phyloP scores from a whole-genome alignment of 1,140 invertebrate species.

The Oscheius sp. region DNA sequence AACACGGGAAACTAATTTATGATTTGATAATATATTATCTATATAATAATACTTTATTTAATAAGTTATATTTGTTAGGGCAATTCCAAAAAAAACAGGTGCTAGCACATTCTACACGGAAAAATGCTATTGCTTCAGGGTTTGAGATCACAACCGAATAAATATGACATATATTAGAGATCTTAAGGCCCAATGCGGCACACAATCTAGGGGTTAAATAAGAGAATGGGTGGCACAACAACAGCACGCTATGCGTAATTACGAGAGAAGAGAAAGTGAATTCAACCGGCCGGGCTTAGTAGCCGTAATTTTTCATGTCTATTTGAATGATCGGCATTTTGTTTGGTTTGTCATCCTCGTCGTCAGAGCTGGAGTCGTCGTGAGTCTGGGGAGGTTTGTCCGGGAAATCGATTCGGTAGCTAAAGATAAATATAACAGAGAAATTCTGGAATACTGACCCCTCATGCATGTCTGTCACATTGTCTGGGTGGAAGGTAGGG shows the following conservation, averaged over 20 bases:
- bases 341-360: slow-evolving; percentile 45
- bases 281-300: slow-evolving; percentile 37
- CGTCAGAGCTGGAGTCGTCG: slow-evolving; percentile 51
- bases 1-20: no score
- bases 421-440: neutral
- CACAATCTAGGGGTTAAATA: neutral
- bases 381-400: slow-evolving; percentile 9
- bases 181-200: neutral
- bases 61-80: no score
- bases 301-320: slow-evolving; percentile 60
- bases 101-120: no score
- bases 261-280: neutral
- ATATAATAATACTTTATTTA: no score
- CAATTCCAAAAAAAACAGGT: no score
- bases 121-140: slow-evolving; percentile 1
- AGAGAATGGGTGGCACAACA: neutral
- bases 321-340: slow-evolving; percentile 57
- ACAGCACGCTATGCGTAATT: no score
- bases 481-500: slow-evolving; percentile 53
- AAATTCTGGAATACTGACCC: slow-evolving; percentile 41
- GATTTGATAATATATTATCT: no score
- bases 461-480: slow-evolving; percentile 43
- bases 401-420: slow-evolving; percentile 46
- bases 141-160: slow-evolving; percentile 9
- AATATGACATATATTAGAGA: no score